phyloP scores from a whole-genome alignment of 2,113 vertebrate species.

The Pyrgilauda ruficollis region DNA sequence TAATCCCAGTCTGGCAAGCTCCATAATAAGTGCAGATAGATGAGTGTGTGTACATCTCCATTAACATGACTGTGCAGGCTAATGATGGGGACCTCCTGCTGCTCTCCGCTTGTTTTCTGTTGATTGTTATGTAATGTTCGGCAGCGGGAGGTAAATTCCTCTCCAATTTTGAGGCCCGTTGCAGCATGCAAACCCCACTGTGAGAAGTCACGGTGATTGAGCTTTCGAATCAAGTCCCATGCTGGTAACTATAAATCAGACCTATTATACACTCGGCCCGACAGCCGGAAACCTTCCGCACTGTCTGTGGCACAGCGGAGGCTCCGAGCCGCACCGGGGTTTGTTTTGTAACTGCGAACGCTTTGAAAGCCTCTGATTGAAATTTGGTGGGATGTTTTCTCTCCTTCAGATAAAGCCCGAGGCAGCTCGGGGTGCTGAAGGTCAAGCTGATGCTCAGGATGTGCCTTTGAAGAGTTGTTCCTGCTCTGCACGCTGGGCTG shows the following conservation, averaged over 20 bases:
- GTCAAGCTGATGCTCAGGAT: not conserved
- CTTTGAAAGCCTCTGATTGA: constrained; percentile 2
- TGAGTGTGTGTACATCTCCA: constrained; percentile 56
- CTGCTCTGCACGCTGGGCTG: not conserved
- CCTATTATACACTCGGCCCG: constrained; percentile 69
- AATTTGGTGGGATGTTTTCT: constrained; percentile 11
- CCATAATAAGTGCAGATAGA: constrained; percentile 56
- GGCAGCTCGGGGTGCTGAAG: not conserved
- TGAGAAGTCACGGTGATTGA: constrained; percentile 81
- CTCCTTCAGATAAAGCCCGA: not conserved
- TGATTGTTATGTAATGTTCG: constrained; percentile 85
- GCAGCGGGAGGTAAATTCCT: constrained; percentile 86
- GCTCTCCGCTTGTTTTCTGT: constrained; percentile 80
- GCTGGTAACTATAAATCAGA: constrained; percentile 82
- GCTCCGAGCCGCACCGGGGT: not conserved
- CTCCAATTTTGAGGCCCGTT: constrained; percentile 82
- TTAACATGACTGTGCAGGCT: constrained; percentile 73
- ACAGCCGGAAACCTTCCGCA: constrained; percentile 62
- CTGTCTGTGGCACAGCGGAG: constrained; percentile 39
- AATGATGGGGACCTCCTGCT: constrained; percentile 75
- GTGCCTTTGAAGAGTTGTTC: not conserved
- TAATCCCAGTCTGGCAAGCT: constrained; percentile 50
- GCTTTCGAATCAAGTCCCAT: constrained; percentile 78
- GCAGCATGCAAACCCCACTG: constrained; percentile 76
- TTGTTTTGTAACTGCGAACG: not conserved